Evolutionary conservation across 2,888 invertebrate genomes (phyloP).

Genomic region (Ochropacha duplaris): DNA sequence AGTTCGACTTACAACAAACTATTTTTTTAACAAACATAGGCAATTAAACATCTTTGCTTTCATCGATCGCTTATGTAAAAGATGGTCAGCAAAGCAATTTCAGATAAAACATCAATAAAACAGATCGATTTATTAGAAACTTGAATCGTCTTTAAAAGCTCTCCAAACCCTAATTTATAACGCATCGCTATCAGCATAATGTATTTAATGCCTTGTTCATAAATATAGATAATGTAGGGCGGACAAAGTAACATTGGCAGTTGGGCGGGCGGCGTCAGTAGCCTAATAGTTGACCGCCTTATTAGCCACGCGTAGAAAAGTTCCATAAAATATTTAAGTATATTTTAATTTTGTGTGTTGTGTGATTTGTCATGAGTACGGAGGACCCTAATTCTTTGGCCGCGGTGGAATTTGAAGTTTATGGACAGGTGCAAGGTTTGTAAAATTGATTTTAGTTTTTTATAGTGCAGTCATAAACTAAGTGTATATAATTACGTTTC

Average conservation of each 20-base stretch:
- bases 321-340: conserved; percentile 10
- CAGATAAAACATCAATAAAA: neutral
- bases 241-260: conserved; percentile 48
- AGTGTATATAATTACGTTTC: no score
- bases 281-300: conserved; percentile 11
- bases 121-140: neutral
- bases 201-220: conserved; percentile 7
- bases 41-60: no score
- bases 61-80: no score
- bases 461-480: no score
- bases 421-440: conserved; percentile 94
- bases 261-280: conserved; percentile 51
- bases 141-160: neutral
- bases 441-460: neutral
- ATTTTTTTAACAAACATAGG: no score
- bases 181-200: neutral
- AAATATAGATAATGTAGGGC: conserved; percentile 40
- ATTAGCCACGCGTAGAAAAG: conserved; percentile 8
- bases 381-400: conserved; percentile 85
- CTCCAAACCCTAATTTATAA: neutral
- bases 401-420: conserved; percentile 95
- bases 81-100: no score
- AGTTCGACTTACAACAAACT: no score
- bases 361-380: conserved; percentile 72
- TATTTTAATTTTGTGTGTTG: conserved; percentile 17